Evolutionary conservation across 2,888 invertebrate species (phyloP).

Genomic region (Pammene fasciana): DNA sequence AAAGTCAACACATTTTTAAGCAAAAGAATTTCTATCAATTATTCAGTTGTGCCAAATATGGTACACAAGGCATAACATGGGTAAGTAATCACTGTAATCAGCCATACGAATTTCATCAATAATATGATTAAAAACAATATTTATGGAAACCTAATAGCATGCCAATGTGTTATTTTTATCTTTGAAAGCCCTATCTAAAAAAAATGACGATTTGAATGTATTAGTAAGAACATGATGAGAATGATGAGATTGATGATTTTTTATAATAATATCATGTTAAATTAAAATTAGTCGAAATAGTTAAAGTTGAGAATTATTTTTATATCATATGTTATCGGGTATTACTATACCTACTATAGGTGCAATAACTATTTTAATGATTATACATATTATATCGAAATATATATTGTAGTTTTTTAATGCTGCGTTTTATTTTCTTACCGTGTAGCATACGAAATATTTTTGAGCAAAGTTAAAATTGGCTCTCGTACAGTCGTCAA

Average conservation of each 20-base stretch:
- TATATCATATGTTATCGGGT: conserved; percentile 56
- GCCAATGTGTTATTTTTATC: too few species aligned
- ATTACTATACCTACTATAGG: conserved; percentile 48
- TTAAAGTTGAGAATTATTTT: conserved; percentile 50
- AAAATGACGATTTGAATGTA: too few species aligned
- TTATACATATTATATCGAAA: conserved; percentile 50
- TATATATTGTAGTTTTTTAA: conserved; percentile 61
- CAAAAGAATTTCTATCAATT: background rate
- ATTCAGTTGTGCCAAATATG: conserved; percentile 3
- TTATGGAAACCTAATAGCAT: too few species aligned
- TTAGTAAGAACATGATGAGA: too few species aligned
- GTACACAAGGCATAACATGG: background rate
- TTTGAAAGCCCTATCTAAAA: too few species aligned
- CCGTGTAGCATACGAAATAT: too few species aligned
- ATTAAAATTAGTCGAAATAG: conserved; percentile 34
- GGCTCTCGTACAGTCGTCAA: background rate
- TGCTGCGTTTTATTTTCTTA: conserved; percentile 36
- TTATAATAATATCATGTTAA: conserved; percentile 45
- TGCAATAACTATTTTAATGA: conserved; percentile 64
- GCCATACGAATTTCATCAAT: too few species aligned
- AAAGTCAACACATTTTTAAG: background rate
- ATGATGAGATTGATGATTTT: background rate
- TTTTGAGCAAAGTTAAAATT: too few species aligned
- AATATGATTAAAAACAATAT: too few species aligned
- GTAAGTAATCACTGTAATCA: too few species aligned